A percentile compares a stretch with the other conserved stretches of the same genome.
Evolutionary conservation across 2,888 invertebrate species (phyloP).

Genomic region (Andrena trimmerana): DNA sequence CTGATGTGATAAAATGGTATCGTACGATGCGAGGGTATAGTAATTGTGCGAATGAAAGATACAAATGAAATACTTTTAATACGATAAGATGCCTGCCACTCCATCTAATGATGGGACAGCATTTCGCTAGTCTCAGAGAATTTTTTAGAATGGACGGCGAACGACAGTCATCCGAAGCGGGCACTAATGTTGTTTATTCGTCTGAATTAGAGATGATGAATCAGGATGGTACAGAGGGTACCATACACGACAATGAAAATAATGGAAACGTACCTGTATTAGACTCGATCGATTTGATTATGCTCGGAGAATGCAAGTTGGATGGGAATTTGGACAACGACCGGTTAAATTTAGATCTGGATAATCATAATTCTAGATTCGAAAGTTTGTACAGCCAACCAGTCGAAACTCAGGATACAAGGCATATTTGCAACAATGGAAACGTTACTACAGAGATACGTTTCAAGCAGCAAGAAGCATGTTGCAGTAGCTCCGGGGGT

Average conservation of each 20-base stretch:
- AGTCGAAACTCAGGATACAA: constrained; percentile 79
- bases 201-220: constrained; percentile 73
- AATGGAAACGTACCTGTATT: constrained; percentile 79
- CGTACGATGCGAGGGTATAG: constrained; percentile 13
- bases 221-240: constrained; percentile 72
- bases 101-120: constrained; percentile 84
- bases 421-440: constrained; percentile 80
- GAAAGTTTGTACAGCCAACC: constrained; percentile 83
- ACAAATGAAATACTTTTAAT: constrained; percentile 55
- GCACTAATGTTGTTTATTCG: constrained; percentile 71
- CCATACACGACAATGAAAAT: constrained; percentile 72
- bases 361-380: constrained; percentile 84
- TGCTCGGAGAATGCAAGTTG: constrained; percentile 75
- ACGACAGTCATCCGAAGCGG: constrained; percentile 75
- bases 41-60: constrained; percentile 37
- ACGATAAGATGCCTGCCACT: constrained; percentile 81
- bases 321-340: constrained; percentile 80
- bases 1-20: constrained; percentile 29
- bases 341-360: constrained; percentile 78
- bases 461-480: constrained; percentile 75
- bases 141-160: constrained; percentile 83
- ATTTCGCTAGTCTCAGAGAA: constrained; percentile 84
- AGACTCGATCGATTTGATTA: constrained; percentile 72
- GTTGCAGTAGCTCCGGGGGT: constrained; percentile 79
- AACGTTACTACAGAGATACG: constrained; percentile 76